A percentile compares a stretch with the other conserved stretches of the same genome.
Evolutionary conservation across 2,113 vertebrate species (phyloP).

Genomic region (Poecile atricapillus): DNA sequence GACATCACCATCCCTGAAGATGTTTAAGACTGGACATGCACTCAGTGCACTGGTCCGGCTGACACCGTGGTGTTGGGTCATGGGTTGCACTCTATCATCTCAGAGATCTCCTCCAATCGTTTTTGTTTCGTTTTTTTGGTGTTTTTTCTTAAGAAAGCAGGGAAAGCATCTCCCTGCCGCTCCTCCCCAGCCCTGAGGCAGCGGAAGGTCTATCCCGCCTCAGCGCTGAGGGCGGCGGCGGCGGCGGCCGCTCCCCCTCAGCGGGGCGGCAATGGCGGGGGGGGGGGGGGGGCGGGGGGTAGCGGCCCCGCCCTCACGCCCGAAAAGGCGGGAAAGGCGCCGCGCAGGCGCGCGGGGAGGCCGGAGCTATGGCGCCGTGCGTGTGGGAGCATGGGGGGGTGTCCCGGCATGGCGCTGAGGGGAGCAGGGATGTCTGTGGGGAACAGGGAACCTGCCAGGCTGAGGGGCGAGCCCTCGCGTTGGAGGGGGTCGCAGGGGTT

Average conservation of each 20-base stretch:
- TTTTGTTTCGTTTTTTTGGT: not conserved
- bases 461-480: fast-evolving
- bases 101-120: not conserved
- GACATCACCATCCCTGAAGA: not conserved
- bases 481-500: not conserved
- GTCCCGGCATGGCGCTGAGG: not conserved
- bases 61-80: too few relatives aligned
- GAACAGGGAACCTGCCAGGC: fast-evolving
- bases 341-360: fast-evolving
- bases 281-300: fast-evolving
- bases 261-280: too few relatives aligned
- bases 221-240: not conserved
- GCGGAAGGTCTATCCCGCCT: fast-evolving
- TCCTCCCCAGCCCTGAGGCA: fast-evolving
- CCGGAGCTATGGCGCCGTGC: fast-evolving
- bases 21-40: not conserved
- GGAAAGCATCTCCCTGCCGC: fast-evolving
- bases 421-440: fast-evolving
- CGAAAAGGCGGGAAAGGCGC: not conserved
- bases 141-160: not conserved
- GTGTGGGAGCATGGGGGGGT: fast-evolving
- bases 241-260: fast-evolving
- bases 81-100: not conserved
- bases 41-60: too few relatives aligned
- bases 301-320: not conserved